phyloP scores from a whole-genome alignment of 2,888 invertebrate species.

The Stenchaetothrips biformis region DNA sequence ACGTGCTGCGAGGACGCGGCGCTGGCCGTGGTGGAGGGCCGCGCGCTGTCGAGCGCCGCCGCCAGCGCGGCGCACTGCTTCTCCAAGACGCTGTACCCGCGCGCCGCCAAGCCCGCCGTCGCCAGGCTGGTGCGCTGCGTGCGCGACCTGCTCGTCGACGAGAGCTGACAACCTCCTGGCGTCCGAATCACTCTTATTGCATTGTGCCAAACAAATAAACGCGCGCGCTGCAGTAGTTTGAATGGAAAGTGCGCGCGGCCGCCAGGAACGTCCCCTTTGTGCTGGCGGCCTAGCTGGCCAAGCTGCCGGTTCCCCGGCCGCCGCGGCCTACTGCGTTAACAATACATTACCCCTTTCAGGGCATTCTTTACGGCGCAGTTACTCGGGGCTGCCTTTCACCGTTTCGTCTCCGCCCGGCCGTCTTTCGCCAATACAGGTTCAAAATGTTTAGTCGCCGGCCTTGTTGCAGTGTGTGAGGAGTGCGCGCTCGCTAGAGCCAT shows the following conservation, averaged over 20 bases:
- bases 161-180: background rate
- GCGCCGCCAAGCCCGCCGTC: background rate
- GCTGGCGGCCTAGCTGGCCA: background rate
- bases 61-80: background rate
- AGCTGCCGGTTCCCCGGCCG: background rate
- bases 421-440: too few relatives aligned
- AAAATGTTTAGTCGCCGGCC: too few relatives aligned
- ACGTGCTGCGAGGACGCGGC: slow-evolving; percentile 4
- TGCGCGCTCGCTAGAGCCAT: too few relatives aligned
- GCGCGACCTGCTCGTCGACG: background rate
- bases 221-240: background rate
- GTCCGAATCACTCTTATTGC: background rate
- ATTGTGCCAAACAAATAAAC: background rate
- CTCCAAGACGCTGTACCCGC: slow-evolving; percentile 1
- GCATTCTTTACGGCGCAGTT: background rate
- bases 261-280: background rate
- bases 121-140: background rate
- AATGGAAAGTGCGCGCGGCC: background rate
- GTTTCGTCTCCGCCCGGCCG: too few relatives aligned
- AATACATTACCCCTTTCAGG: background rate
- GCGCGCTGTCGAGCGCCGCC: background rate
- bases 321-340: background rate
- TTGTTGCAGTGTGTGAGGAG: too few relatives aligned
- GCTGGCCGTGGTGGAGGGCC: background rate
- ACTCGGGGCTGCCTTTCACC: background rate